Percentiles rank a stretch among this genome's conserved stretches.
Conservation (phyloP, 2,113 vertebrate genomes). For the Platycercus adscitus region DNA sequence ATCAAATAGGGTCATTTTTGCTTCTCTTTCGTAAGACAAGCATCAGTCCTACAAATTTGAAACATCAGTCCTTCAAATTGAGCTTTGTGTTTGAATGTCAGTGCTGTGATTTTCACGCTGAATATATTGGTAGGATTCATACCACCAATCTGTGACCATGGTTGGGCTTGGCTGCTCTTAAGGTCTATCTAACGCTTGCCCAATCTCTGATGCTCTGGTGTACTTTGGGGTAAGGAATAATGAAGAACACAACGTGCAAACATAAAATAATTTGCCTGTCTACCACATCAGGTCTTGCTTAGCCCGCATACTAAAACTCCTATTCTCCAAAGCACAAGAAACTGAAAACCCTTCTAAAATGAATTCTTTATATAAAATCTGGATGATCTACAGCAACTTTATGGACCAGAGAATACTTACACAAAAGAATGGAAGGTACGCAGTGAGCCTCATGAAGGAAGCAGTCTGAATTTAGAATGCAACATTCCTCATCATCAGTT, state of each 20-base stretch:
- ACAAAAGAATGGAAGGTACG: background rate
- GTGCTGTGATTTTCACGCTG: background rate
- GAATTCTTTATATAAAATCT: background rate
- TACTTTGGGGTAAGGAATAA: background rate
- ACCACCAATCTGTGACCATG: background rate
- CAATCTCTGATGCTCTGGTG: background rate
- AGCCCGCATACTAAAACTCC: background rate
- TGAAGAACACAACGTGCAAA: background rate
- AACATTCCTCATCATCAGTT: background rate
- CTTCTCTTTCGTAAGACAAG: background rate
- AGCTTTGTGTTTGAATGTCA: background rate
- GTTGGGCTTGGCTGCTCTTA: background rate
- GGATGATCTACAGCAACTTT: background rate
- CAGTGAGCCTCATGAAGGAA: background rate
- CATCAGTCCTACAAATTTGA: background rate
- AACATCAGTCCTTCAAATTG: background rate
- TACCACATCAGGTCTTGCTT: background rate
- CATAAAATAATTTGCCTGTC: background rate
- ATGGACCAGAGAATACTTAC: background rate
- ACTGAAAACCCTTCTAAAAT: background rate
- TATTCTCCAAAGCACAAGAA: background rate
- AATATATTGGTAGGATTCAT: background rate
- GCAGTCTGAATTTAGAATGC: background rate
- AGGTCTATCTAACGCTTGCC: background rate
- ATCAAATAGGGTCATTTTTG: background rate